Evolutionary conservation across 2,888 invertebrate genomes (phyloP), one percentile per base, ranked within the genome.

Genomic region (Heteromurus nitidus): DNA sequence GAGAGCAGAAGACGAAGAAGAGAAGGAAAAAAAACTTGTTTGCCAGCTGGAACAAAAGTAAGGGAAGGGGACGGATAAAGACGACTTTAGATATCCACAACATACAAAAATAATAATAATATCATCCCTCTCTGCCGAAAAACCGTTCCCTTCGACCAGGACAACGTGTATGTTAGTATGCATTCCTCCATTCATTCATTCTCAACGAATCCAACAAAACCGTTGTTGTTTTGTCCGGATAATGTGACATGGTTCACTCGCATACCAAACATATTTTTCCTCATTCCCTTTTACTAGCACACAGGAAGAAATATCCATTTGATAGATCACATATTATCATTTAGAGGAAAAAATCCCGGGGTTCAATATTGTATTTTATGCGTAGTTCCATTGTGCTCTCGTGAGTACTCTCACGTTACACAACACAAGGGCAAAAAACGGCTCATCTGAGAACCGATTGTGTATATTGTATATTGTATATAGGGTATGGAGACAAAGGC

Each of bases 41-140:
- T 30, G 62, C 62, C 62, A 62, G 62, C 62, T 62, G 62, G 62
- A 62, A 62, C 62, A n/a, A 62, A 30, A 30, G 44, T n/a, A 30
- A 62, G 62, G 62, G 62, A 62, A 31, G 31, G 55, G 2, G 55
- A 47, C 13, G 47, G 47, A 5, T 47, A 47, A 47, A 24, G n/a
- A 55, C 22, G 22, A 55, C 22, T 22, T 2, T 30, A 18, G 18
- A 31, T 58, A 26, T 28, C 16, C 18, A n/a, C 16, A 18, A 1
- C 9, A 16, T 9, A 50, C 11, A 58, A 2, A 62, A 31, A 62
- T 20, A 30, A 62, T 44, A 44, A 13, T n/a, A 44, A 9, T n/a
- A 31, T 30, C 62, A 62, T 30, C 62, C 31, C 62, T 31, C 7
- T 62, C 30, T n/a, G 18, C 62, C 62, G n/a, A n/a, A 7, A 53